Evolutionary conservation across 2,888 invertebrate species (phyloP), one percentile per base, ranked within the genome.

Genomic region (Stenodema calcarata): DNA sequence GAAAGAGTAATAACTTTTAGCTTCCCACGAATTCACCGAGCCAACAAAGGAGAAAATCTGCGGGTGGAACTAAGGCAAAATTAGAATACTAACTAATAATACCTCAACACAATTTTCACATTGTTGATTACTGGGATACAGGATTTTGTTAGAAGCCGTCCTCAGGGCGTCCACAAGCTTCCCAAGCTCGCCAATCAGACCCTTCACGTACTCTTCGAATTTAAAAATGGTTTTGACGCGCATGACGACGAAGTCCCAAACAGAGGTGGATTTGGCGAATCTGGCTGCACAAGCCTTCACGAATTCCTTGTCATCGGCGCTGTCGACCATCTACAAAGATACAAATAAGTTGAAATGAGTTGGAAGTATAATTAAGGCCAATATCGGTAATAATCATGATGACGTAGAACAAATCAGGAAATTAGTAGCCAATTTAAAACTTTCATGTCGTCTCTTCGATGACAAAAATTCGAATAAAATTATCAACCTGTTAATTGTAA

Each of bases 161-260:
- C 30, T 41, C 41, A 69, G 28, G 23, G 69, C 90, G 11, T 90
- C 89, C 81, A 91, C 88, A 6, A 91, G 88, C 62, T 89, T 89
- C 47, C 90, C 90, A 9, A 91, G 87, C 84, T 91, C 91, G 11
- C 88, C 87, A 28, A 91, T 83, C 30, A 91, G 90, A 14, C 89
- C 90, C 80, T 89, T 89, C 0, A 91, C 90, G 90, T 11, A 91
- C 90, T 85, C 91, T 91, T 2, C 91, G 90, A 88, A 90, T 90
- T 1, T 81, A 16, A 69, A 75, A 62, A 79, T 85, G 23, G 90
- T 89, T 88, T 91, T 91, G 41, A 91, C 90, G 86, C 92, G 91
- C 90, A 92, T 90, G 87, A 92, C 88, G 81, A 92, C 90, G 87
- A 92, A 91, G 87, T 92, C 92, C 92, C 92, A 92, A n/a, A 91